phyloP scores from a whole-genome alignment of 2,888 invertebrate species.

The Lasiommata megera region DNA sequence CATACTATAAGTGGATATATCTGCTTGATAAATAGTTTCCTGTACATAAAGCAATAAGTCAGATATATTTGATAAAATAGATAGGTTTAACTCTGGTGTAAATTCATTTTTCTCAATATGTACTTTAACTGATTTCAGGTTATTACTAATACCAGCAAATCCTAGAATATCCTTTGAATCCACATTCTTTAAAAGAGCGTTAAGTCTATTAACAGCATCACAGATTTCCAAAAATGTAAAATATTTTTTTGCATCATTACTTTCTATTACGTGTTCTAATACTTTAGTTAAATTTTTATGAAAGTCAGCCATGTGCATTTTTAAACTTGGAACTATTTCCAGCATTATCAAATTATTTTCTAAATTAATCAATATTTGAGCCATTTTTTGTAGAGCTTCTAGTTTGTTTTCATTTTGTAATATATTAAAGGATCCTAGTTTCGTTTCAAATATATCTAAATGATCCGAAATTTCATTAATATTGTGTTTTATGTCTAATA shows the following conservation, averaged over 20 bases:
- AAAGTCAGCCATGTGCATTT: slow-evolving; percentile 56
- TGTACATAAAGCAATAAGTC: slow-evolving; percentile 54
- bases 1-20: slow-evolving; percentile 51
- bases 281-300: slow-evolving; percentile 78
- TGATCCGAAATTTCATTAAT: slow-evolving; percentile 58
- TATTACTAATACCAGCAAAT: slow-evolving; percentile 60
- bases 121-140: slow-evolving; percentile 57
- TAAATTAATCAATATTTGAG: slow-evolving; percentile 65
- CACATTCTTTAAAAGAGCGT: slow-evolving; percentile 54
- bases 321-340: slow-evolving; percentile 50
- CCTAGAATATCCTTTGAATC: slow-evolving; percentile 50
- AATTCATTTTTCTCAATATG: slow-evolving; percentile 55
- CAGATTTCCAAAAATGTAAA: slow-evolving; percentile 63
- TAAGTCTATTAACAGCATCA: slow-evolving; percentile 61
- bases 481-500: slow-evolving; percentile 57
- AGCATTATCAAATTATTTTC: slow-evolving; percentile 63
- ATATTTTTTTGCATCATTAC: slow-evolving; percentile 67
- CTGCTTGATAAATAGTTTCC: slow-evolving; percentile 56
- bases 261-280: slow-evolving; percentile 80
- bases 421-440: slow-evolving; percentile 61
- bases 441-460: slow-evolving; percentile 52
- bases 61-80: slow-evolving; percentile 51
- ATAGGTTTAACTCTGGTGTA: slow-evolving; percentile 57
- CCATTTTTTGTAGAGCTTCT: slow-evolving; percentile 68
- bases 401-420: slow-evolving; percentile 70